These are phyloP conservation scores for Drosophila colorata DNA, from an alignment of 2,888 invertebrate species.

Conservation along the genomic window DNA sequence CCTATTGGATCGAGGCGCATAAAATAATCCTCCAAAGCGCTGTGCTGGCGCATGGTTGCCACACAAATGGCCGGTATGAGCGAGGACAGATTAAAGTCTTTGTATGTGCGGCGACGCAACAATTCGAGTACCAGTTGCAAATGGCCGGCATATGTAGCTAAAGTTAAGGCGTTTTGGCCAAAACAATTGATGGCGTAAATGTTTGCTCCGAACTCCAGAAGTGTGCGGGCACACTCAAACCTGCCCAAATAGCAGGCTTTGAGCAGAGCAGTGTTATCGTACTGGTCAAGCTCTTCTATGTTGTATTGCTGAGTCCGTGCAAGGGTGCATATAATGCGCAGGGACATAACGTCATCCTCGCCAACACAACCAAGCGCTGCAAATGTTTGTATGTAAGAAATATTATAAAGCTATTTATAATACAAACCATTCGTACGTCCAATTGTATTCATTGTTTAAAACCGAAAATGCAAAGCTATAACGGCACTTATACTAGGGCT, in stretches of 20 bases:
- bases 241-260: conserved; percentile 82
- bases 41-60: conserved; percentile 75
- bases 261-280: conserved; percentile 83
- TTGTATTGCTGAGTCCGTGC: conserved; percentile 48
- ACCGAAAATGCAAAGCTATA: conserved; percentile 19
- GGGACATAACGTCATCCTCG: conserved; percentile 62
- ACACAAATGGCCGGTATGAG: conserved; percentile 83
- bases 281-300: conserved; percentile 80
- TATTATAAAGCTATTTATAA: background rate
- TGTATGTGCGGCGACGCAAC: conserved; percentile 73
- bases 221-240: conserved; percentile 67
- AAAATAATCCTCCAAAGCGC: conserved; percentile 70
- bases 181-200: conserved; percentile 82
- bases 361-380: conserved; percentile 70
- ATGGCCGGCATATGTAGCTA: conserved; percentile 81
- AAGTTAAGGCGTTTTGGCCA: conserved; percentile 84
- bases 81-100: conserved; percentile 83
- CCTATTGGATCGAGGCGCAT: conserved; percentile 55
- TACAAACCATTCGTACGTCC: conserved; percentile 56
- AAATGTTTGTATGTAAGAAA: background rate
- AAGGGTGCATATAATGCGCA: conserved; percentile 71
- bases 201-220: conserved; percentile 73
- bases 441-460: conserved; percentile 22
- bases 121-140: conserved; percentile 69
- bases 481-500: conserved; percentile 48